Evolutionary conservation across 2,888 invertebrate species (phyloP).

Genomic region (Electrophaes corylata): DNA sequence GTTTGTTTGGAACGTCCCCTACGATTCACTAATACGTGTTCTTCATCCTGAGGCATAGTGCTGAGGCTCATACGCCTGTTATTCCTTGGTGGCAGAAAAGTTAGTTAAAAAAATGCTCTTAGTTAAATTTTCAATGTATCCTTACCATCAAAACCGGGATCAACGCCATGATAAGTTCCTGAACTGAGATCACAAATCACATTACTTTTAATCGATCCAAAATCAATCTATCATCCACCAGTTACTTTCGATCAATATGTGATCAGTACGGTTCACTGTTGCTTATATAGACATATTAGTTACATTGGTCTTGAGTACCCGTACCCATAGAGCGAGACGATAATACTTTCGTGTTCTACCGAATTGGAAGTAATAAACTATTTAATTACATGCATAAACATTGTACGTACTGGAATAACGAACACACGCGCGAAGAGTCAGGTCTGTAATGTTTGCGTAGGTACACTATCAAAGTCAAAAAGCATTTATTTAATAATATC

Average conservation of each 20-base stretch:
- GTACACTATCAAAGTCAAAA: too few species aligned
- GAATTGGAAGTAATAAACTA: conserved; percentile 16
- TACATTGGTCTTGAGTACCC: conserved; percentile 30
- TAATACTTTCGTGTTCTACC: conserved; percentile 18
- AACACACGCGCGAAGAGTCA: not conserved
- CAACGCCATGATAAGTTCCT: conserved; percentile 44
- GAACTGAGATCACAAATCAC: conserved; percentile 55
- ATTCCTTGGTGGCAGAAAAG: not conserved
- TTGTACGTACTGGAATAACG: not conserved
- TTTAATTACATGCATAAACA: conserved; percentile 13
- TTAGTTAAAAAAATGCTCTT: too few species aligned
- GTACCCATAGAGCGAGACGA: conserved; percentile 33
- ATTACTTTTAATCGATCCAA: conserved; percentile 45
- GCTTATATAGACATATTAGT: conserved; percentile 44
- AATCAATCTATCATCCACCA: conserved; percentile 34
- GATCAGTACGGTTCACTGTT: conserved; percentile 19
- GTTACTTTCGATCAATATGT: conserved; percentile 39
- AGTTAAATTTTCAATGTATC: conserved; percentile 3
- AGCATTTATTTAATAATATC: too few species aligned
- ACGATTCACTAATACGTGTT: too few species aligned
- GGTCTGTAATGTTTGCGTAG: too few species aligned
- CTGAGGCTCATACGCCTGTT: too few species aligned
- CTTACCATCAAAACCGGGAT: conserved; percentile 58
- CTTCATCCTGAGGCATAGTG: too few species aligned
- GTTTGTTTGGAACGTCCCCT: too few species aligned